A percentile compares a stretch with the other conserved stretches of the same genome.
phyloP scores from a whole-genome alignment of 1,140 invertebrate genomes.

The Caenorhabditis briggsae region DNA sequence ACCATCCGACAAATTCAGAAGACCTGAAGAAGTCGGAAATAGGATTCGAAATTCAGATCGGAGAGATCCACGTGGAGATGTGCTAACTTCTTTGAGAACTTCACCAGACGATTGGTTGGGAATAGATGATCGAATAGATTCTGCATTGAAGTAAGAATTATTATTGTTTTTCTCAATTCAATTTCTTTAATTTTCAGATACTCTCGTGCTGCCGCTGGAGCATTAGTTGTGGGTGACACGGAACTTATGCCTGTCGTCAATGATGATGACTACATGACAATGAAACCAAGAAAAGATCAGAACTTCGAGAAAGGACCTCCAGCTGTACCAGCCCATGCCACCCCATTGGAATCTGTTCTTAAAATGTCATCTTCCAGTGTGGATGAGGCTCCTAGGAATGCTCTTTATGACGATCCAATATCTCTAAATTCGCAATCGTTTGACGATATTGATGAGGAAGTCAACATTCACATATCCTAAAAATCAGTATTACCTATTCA shows the following conservation, averaged over 20 bases:
- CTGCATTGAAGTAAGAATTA: constrained; percentile 23
- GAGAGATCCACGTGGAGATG: constrained; percentile 47
- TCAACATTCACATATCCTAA: constrained; percentile 47
- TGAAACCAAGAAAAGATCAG: constrained; percentile 63
- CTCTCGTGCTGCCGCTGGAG: constrained; percentile 37
- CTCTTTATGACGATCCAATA: constrained; percentile 36
- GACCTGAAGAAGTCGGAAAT: not conserved
- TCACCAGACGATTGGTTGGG: constrained; percentile 59
- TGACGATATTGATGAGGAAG: constrained; percentile 47
- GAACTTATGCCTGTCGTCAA: constrained; percentile 59
- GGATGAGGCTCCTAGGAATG: constrained; percentile 17
- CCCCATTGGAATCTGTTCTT: constrained; percentile 23
- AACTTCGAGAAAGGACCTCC: constrained; percentile 1
- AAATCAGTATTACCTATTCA: constrained; percentile 2
- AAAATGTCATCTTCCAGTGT: constrained; percentile 18
- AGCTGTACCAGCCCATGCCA: constrained; percentile 3
- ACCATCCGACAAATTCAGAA: constrained; percentile 25
- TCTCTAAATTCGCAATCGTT: constrained; percentile 26
- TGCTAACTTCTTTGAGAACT: constrained; percentile 14
- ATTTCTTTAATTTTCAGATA: constrained; percentile 28
- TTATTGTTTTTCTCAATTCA: not conserved
- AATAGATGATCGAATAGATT: constrained; percentile 57
- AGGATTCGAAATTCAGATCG: not conserved
- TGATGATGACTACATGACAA: constrained; percentile 68
- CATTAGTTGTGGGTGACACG: constrained; percentile 54